These are phyloP conservation scores for Heliconius cydno DNA, from an alignment of 2,888 invertebrate species.

Conservation along the genomic window DNA sequence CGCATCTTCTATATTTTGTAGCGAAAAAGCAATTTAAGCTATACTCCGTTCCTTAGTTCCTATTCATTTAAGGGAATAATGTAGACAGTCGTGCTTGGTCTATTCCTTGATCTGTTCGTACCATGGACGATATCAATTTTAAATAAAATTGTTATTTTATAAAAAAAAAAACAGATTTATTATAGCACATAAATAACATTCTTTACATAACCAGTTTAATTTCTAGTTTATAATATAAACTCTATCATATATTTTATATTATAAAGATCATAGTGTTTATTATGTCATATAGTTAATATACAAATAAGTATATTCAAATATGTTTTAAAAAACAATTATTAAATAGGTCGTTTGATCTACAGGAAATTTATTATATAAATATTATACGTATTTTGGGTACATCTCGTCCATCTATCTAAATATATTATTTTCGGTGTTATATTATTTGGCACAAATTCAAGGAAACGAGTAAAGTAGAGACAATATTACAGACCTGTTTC, in stretches of 20 bases:
- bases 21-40: not conserved
- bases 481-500: constrained; percentile 35
- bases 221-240: not conserved
- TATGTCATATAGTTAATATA: too few relatives aligned
- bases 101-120: not conserved
- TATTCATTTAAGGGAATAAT: not conserved
- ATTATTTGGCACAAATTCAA: constrained; percentile 41
- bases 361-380: constrained; percentile 6
- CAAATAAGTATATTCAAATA: not conserved
- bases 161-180: too few relatives aligned
- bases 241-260: not conserved
- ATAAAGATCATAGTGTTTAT: not conserved
- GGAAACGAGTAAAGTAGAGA: constrained; percentile 24
- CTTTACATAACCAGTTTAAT: too few relatives aligned
- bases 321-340: not conserved
- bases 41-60: not conserved
- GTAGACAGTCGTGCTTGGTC: not conserved
- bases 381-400: constrained; percentile 11
- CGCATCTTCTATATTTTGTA: not conserved
- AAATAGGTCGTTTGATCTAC: not conserved
- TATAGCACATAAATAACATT: too few relatives aligned
- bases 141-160: too few relatives aligned
- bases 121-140: not conserved
- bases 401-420: constrained; percentile 13
- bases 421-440: constrained; percentile 32